Percentiles rank a stretch among this genome's conserved stretches.
phyloP scores from a whole-genome alignment of 2,797 vertebrate genomes.

The Myotis daubentonii region DNA sequence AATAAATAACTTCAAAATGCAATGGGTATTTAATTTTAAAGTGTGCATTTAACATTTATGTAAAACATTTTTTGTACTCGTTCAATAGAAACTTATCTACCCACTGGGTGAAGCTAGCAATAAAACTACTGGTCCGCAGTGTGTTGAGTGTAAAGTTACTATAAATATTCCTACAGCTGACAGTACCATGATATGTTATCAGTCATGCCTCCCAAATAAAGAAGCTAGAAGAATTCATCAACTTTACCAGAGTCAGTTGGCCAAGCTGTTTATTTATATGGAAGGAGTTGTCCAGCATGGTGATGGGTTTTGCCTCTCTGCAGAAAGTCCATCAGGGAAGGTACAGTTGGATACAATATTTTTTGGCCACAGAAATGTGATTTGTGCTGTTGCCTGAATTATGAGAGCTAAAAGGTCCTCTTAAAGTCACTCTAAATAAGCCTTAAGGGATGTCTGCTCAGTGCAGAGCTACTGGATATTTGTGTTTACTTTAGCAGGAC shows the following conservation, averaged over 20 bases:
- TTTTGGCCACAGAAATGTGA: conserved; percentile 36
- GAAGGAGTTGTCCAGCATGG: conserved; percentile 15
- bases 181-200: conserved; percentile 35
- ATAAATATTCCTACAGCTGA: conserved; percentile 71
- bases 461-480: background rate
- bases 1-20: too few relatives aligned
- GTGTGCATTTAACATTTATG: too few relatives aligned
- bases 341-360: background rate
- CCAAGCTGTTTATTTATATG: conserved; percentile 55
- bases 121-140: too few relatives aligned
- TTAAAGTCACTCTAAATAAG: background rate
- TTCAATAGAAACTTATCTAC: too few relatives aligned
- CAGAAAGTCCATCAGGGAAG: background rate
- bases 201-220: conserved; percentile 59
- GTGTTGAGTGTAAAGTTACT: conserved; percentile 60
- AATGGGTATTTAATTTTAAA: too few relatives aligned
- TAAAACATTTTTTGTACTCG: too few relatives aligned
- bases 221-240: conserved; percentile 60
- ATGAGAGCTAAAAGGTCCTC: background rate
- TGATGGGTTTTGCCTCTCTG: conserved; percentile 19
- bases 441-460: background rate
- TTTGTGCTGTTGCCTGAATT: conserved; percentile 45
- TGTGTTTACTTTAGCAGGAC: conserved; percentile 12
- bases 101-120: too few relatives aligned
- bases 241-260: conserved; percentile 51